Conservation (phyloP, 2,888 invertebrate genomes). For the Dryomyza anilis region DNA sequence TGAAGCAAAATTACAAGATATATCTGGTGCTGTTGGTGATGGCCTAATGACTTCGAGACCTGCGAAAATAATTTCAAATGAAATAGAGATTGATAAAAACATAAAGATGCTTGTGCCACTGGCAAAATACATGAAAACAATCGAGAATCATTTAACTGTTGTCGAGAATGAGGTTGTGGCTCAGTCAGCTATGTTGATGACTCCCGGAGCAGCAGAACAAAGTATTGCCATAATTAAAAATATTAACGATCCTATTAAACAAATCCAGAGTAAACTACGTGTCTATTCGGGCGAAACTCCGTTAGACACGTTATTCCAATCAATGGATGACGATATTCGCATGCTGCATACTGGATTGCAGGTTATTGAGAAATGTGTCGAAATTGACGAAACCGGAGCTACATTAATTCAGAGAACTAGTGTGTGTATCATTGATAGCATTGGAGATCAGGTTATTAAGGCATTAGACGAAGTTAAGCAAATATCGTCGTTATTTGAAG, state of each 20-base stretch:
- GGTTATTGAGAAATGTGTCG: slow-evolving; percentile 72
- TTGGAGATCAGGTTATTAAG: slow-evolving; percentile 65
- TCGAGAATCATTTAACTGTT: slow-evolving; percentile 66
- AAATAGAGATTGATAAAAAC: slow-evolving; percentile 60
- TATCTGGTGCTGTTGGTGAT: slow-evolving; percentile 67
- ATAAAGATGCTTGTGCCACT: slow-evolving; percentile 59
- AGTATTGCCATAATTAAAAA: slow-evolving; percentile 71
- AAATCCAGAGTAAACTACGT: slow-evolving; percentile 68
- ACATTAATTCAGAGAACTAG: slow-evolving; percentile 74
- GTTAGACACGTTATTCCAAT: slow-evolving; percentile 62
- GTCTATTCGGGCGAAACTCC: slow-evolving; percentile 62
- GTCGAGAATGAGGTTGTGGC: slow-evolving; percentile 71
- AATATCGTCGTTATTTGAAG: slow-evolving; percentile 62
- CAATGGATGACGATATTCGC: slow-evolving; percentile 69
- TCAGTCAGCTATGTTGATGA: slow-evolving; percentile 71
- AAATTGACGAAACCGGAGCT: slow-evolving; percentile 70
- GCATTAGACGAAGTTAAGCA: slow-evolving; percentile 65
- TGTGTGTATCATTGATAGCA: slow-evolving; percentile 69
- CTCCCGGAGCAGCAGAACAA: slow-evolving; percentile 69
- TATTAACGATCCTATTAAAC: slow-evolving; percentile 67
- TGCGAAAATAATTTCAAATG: slow-evolving; percentile 62
- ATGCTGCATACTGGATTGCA: slow-evolving; percentile 70
- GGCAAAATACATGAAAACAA: slow-evolving; percentile 60
- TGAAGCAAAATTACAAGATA: slow-evolving; percentile 61
- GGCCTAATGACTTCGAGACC: slow-evolving; percentile 57